A percentile compares a stretch with the other conserved stretches of the same genome.
Conservation (phyloP, 1,140 invertebrate genomes). For the Heliconius himera region DNA sequence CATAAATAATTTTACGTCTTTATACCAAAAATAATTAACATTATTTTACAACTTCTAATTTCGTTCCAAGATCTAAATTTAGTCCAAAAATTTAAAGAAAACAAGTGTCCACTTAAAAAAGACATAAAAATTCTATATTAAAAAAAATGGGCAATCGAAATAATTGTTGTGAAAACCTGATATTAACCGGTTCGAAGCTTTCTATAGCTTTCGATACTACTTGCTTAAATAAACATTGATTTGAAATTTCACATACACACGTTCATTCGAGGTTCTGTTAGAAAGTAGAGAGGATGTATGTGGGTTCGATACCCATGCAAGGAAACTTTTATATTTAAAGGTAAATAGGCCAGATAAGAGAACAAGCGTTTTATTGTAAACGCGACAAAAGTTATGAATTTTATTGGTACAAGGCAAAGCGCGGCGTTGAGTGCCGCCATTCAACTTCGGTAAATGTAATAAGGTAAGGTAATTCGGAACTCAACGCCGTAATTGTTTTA, state of each 20-base stretch:
- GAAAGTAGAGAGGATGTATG: too few species aligned
- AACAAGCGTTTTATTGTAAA: too few species aligned
- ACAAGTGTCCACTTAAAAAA: not conserved
- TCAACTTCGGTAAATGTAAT: too few species aligned
- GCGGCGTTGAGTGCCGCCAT: too few species aligned
- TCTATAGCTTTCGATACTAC: constrained; percentile 1
- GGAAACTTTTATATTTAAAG: not conserved
- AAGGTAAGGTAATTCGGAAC: too few species aligned
- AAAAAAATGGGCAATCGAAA: not conserved
- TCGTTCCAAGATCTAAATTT: not conserved
- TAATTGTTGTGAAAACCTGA: not conserved
- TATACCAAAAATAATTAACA: too few species aligned
- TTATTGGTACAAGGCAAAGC: too few species aligned
- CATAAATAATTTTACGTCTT: too few species aligned
- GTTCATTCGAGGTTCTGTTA: not conserved
- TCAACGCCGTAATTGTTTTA: too few species aligned
- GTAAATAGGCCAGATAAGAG: too few species aligned
- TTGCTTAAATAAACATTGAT: constrained; percentile 1
- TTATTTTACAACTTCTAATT: not conserved
- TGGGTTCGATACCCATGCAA: not conserved
- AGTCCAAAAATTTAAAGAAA: not conserved
- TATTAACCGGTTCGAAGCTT: not conserved
- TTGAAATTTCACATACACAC: constrained; percentile 11
- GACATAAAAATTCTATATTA: not conserved
- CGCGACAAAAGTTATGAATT: too few species aligned